These are phyloP conservation scores for Opisthograptis luteolata DNA, from an alignment of 2,888 invertebrate genomes.

Conservation along the genomic window DNA sequence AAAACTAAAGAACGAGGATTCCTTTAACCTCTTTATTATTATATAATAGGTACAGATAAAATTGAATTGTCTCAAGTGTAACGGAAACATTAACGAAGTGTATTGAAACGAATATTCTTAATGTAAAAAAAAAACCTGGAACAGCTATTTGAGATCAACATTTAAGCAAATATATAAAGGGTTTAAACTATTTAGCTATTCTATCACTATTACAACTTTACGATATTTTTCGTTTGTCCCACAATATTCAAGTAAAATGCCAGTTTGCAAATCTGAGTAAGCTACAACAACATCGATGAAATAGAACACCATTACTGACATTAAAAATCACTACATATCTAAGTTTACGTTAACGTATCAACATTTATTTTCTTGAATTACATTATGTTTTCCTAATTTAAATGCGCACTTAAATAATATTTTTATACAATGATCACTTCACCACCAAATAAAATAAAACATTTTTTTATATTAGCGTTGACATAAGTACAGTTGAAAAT, in stretches of 20 bases:
- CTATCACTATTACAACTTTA: constrained; percentile 1
- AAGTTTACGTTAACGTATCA: constrained; percentile 10
- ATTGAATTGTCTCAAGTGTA: constrained; percentile 10
- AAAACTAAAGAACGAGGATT: constrained; percentile 26
- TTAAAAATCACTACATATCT: constrained; percentile 16
- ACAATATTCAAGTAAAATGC: neutral
- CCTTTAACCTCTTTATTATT: constrained; percentile 25
- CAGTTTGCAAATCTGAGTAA: neutral
- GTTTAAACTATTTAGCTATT: neutral
- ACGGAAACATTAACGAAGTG: constrained; percentile 16
- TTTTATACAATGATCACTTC: constrained; percentile 42
- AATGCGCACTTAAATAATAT: constrained; percentile 31
- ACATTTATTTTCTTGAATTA: constrained; percentile 20
- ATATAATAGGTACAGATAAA: constrained; percentile 26
- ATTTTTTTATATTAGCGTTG: constrained; percentile 20
- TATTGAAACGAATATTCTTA: constrained; percentile 24
- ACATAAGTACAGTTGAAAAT: no score
- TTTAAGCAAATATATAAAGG: constrained; percentile 13
- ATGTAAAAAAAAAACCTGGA: constrained; percentile 6
- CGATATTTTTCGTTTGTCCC: neutral
- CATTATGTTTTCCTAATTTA: constrained; percentile 21
- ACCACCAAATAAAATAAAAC: constrained; percentile 39
- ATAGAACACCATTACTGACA: constrained; percentile 13
- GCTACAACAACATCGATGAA: constrained; percentile 9
- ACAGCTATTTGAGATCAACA: constrained; percentile 26